A percentile compares a stretch with the other conserved stretches of the same genome.
Conservation (phyloP, 2,888 invertebrate genomes). For the Cotesia congregata region DNA sequence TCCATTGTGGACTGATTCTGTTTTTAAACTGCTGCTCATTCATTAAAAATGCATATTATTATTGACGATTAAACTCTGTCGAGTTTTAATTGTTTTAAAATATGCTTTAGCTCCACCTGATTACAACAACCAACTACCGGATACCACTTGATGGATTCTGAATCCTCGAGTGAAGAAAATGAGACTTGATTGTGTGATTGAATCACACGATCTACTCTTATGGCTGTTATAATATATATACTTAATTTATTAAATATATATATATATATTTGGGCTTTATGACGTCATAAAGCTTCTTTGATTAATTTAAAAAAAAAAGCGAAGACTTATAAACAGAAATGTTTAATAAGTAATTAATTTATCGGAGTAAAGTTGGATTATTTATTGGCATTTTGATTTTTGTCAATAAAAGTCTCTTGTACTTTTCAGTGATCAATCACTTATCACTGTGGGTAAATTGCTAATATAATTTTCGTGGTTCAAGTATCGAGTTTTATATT, state of each 20-base stretch:
- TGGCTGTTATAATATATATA: neutral
- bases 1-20: neutral
- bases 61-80: neutral
- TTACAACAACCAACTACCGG: neutral
- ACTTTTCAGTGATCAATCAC: neutral
- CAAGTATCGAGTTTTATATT: neutral
- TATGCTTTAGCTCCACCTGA: neutral
- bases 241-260: neutral
- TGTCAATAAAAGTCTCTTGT: neutral
- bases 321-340: too few relatives aligned
- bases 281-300: neutral
- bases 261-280: neutral
- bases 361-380: neutral
- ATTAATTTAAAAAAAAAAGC: too few relatives aligned
- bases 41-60: neutral
- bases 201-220: neutral
- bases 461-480: neutral
- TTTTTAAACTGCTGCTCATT: neutral
- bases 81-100: neutral
- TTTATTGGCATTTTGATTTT: neutral
- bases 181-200: neutral
- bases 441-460: neutral
- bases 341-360: neutral
- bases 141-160: neutral
- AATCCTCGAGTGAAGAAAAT: neutral